Percentiles rank a stretch among this genome's conserved stretches.
Evolutionary conservation across 2,888 invertebrate genomes (phyloP).

Genomic region (Laothoe populi): DNA sequence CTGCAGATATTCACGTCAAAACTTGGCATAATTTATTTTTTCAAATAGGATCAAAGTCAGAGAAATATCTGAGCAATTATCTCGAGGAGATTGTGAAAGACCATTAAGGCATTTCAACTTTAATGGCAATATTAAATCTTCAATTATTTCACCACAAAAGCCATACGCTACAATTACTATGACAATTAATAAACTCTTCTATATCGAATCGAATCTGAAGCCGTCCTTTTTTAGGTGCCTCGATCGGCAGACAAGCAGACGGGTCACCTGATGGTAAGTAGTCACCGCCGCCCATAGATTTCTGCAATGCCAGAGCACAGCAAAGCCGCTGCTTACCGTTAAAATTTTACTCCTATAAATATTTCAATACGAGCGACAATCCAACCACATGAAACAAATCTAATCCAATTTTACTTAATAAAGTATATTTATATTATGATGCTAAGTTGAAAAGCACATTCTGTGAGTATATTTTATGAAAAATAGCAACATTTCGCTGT

Average conservation of each 20-base stretch:
- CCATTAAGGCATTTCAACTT: not conserved
- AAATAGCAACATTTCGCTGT: constrained; percentile 29
- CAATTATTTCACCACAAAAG: too few species aligned
- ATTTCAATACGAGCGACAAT: not conserved
- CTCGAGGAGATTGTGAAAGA: not conserved
- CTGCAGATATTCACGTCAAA: not conserved
- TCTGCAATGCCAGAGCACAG: too few species aligned
- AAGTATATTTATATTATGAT: not conserved
- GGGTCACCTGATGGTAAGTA: too few species aligned
- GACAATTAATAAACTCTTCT: too few species aligned
- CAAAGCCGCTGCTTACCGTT: too few species aligned
- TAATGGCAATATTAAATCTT: too few species aligned
- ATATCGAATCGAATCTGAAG: not conserved
- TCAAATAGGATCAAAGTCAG: not conserved
- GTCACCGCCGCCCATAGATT: too few species aligned
- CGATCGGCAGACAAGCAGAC: too few species aligned
- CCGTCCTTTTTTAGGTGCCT: too few species aligned
- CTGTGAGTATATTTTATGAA: constrained; percentile 31
- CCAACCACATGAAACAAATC: not conserved
- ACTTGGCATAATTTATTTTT: not conserved
- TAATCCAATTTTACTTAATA: not conserved
- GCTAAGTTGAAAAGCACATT: constrained; percentile 24
- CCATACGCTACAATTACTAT: too few species aligned
- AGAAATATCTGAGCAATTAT: not conserved
- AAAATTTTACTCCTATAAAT: too few species aligned